Evolutionary conservation across 2,797 vertebrate species (phyloP).

Genomic region (Tachyglossus aculeatus): DNA sequence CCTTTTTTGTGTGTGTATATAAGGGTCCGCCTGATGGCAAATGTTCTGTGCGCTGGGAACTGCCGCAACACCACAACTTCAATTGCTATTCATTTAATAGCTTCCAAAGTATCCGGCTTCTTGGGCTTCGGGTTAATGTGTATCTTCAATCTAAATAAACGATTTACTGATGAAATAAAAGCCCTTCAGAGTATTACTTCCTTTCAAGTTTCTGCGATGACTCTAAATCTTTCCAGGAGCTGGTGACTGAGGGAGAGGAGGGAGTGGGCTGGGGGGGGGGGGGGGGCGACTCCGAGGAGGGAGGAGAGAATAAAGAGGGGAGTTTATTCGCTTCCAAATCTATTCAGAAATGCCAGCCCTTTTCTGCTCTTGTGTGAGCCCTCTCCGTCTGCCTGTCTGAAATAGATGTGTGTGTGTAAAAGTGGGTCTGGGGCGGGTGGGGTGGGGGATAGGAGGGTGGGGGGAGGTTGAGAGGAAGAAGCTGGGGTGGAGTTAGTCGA

Average conservation of each 20-base stretch:
- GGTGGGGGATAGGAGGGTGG: constrained; percentile 65
- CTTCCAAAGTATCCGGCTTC: constrained; percentile 21
- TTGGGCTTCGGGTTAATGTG: constrained; percentile 30
- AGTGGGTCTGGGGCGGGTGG: constrained; percentile 64
- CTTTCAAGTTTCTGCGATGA: constrained; percentile 52
- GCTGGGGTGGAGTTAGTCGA: constrained; percentile 85
- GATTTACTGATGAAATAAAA: constrained; percentile 57
- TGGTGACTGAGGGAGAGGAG: constrained; percentile 2
- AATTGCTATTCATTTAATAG: neutral
- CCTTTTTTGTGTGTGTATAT: neutral
- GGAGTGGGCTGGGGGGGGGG: neutral
- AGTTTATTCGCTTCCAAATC: constrained; percentile 36
- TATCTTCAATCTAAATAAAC: constrained; percentile 38
- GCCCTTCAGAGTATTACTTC: constrained; percentile 45
- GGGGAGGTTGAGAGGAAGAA: constrained; percentile 57
- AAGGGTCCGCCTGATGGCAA: neutral
- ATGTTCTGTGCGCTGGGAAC: neutral
- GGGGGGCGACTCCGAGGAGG: constrained; percentile 12
- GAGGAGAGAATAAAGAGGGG: neutral
- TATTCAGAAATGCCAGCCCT: constrained; percentile 51
- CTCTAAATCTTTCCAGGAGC: constrained; percentile 39
- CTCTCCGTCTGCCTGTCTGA: constrained; percentile 39
- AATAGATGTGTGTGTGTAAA: constrained; percentile 60
- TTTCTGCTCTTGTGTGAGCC: constrained; percentile 36
- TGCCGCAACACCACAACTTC: neutral